These are phyloP conservation scores for Burhinus bistriatus DNA, from an alignment of 2,113 vertebrate genomes.

Conservation along the genomic window DNA sequence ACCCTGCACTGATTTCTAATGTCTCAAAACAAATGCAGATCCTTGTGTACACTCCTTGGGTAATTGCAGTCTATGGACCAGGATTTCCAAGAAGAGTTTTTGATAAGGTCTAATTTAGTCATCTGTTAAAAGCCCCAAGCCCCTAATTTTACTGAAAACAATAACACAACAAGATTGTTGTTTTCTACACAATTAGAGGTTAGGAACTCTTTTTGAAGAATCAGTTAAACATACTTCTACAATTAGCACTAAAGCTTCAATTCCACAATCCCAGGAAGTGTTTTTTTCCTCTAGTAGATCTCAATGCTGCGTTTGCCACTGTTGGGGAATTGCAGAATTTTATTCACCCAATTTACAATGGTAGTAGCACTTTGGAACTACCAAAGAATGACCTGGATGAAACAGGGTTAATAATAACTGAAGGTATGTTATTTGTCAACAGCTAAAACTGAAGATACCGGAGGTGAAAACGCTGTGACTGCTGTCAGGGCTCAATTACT, in stretches of 20 bases:
- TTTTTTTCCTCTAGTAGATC: background rate
- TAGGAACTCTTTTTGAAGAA: background rate
- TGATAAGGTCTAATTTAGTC: background rate
- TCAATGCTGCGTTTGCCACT: background rate
- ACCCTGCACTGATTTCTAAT: background rate
- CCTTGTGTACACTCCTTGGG: background rate
- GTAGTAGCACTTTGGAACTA: background rate
- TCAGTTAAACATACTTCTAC: background rate
- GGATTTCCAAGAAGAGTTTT: background rate
- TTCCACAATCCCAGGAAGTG: background rate
- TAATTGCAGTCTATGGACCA: background rate
- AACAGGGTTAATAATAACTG: background rate
- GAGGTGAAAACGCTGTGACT: background rate
- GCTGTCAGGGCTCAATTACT: background rate
- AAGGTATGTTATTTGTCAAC: background rate
- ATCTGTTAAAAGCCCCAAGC: background rate
- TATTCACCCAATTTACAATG: background rate
- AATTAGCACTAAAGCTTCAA: background rate
- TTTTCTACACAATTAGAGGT: background rate
- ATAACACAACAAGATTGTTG: background rate
- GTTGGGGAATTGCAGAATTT: background rate
- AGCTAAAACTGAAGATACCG: background rate
- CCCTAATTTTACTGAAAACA: background rate
- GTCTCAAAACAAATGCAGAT: conserved; percentile 1
- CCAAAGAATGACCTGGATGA: background rate